Conservation (phyloP, 2,797 vertebrate genomes). For the Sebastes iracundus region DNA sequence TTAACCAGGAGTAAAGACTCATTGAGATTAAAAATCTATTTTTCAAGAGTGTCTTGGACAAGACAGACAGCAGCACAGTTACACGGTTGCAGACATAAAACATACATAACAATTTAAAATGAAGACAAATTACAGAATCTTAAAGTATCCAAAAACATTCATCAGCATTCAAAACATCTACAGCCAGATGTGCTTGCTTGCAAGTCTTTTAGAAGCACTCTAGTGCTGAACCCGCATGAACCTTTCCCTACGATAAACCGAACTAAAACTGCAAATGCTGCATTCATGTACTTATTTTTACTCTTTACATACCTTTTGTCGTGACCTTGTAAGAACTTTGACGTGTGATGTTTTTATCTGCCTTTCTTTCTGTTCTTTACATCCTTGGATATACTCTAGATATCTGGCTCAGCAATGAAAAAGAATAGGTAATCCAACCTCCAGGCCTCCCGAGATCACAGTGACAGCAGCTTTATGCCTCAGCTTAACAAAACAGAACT, state of each 20-base stretch:
- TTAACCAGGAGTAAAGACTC: no score
- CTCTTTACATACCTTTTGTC: background rate
- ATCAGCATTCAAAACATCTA: no score
- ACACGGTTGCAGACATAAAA: no score
- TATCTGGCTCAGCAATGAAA: slow-evolving; percentile 30
- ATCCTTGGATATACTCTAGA: slow-evolving; percentile 33
- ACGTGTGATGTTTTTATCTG: slow-evolving; percentile 17
- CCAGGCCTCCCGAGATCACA: slow-evolving; percentile 26
- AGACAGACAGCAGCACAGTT: no score
- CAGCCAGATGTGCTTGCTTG: no score
- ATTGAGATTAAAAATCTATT: no score
- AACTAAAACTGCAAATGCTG: background rate
- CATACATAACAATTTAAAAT: no score
- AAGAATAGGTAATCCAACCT: slow-evolving; percentile 46
- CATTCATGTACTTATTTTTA: background rate
- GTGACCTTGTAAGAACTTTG: slow-evolving; percentile 31
- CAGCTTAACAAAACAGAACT: slow-evolving; percentile 56
- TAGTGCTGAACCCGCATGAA: background rate
- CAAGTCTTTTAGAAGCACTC: no score
- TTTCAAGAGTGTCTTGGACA: no score
- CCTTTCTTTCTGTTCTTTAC: slow-evolving; percentile 18
- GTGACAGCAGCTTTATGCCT: slow-evolving; percentile 54
- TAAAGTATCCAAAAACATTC: no score
- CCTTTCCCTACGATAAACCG: background rate
- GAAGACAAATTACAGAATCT: no score